Conservation (phyloP, 2,888 invertebrate species). For the Fabriciana adippe region DNA sequence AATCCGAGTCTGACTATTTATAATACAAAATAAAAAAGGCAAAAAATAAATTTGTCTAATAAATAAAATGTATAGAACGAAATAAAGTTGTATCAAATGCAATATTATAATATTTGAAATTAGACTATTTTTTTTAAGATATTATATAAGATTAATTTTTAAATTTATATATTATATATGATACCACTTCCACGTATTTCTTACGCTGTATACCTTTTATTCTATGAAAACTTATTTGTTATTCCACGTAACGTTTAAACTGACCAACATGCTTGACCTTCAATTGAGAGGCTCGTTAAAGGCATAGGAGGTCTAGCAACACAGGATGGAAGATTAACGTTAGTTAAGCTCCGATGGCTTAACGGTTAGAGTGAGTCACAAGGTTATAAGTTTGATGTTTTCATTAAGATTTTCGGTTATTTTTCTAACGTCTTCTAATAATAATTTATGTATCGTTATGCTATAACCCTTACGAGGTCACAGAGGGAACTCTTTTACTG, state of each 20-base stretch:
- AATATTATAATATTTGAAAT: too few species aligned
- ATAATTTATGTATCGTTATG: too few species aligned
- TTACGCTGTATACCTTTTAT: slow-evolving; percentile 11
- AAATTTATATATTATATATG: background rate
- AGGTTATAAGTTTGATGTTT: slow-evolving; percentile 4
- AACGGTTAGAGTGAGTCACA: background rate
- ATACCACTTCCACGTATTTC: background rate
- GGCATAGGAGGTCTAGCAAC: slow-evolving; percentile 2
- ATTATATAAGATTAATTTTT: background rate
- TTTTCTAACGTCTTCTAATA: too few species aligned
- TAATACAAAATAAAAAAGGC: too few species aligned
- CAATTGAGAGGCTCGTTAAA: slow-evolving; percentile 3
- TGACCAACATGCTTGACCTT: slow-evolving; percentile 6
- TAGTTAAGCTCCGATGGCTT: slow-evolving; percentile 12
- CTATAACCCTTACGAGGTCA: too few species aligned
- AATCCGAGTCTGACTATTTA: too few species aligned
- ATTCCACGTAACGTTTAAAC: slow-evolving; percentile 14
- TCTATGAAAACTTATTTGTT: slow-evolving; percentile 32
- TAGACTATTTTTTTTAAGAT: too few species aligned
- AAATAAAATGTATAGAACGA: too few species aligned
- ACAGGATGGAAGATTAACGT: slow-evolving; percentile 1
- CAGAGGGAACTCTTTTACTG: too few species aligned
- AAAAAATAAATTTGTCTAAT: too few species aligned
- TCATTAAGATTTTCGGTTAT: background rate
- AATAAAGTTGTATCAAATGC: too few species aligned